Conservation (phyloP, 2,113 vertebrate species). For the Brachyhypopomus occidentalis region DNA sequence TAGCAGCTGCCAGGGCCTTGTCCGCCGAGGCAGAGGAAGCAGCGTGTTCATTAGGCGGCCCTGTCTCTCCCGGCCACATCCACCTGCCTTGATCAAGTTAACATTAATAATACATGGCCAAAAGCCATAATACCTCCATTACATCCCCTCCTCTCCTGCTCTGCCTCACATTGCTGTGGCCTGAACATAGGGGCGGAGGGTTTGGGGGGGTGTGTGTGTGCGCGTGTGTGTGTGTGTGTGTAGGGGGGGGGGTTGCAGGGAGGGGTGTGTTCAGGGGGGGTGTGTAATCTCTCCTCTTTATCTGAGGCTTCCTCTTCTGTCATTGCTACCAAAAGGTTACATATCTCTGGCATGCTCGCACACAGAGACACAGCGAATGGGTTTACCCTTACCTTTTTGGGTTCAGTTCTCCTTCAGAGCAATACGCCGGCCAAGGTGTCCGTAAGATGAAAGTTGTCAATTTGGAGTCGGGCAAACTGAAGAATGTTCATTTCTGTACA, state of each 20-base stretch:
- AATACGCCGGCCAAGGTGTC: conserved; percentile 60
- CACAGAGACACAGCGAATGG: conserved; percentile 67
- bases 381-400: conserved; percentile 72
- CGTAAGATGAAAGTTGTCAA: conserved; percentile 72
- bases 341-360: conserved; percentile 58
- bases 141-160: conserved; percentile 60
- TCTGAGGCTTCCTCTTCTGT: conserved; percentile 63
- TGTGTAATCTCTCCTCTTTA: conserved; percentile 73
- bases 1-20: conserved; percentile 77
- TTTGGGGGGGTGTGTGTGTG: too few species aligned
- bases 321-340: conserved; percentile 66
- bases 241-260: conserved; percentile 34
- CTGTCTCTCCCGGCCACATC: conserved; percentile 76
- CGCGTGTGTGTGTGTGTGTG: too few species aligned
- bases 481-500: conserved; percentile 64
- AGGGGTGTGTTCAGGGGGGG: conserved; percentile 27
- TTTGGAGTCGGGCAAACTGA: conserved; percentile 65
- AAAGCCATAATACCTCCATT: conserved; percentile 77
- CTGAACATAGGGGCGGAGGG: conserved; percentile 55
- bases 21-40: conserved; percentile 57
- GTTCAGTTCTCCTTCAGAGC: conserved; percentile 76
- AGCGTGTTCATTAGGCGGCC: conserved; percentile 76
- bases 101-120: conserved; percentile 81
- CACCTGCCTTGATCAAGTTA: conserved; percentile 82
- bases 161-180: conserved; percentile 56